A percentile compares a stretch with the other conserved stretches of the same genome.
These are phyloP conservation scores for Thymelicus lineola DNA, from an alignment of 2,888 invertebrate species.

Conservation along the genomic window DNA sequence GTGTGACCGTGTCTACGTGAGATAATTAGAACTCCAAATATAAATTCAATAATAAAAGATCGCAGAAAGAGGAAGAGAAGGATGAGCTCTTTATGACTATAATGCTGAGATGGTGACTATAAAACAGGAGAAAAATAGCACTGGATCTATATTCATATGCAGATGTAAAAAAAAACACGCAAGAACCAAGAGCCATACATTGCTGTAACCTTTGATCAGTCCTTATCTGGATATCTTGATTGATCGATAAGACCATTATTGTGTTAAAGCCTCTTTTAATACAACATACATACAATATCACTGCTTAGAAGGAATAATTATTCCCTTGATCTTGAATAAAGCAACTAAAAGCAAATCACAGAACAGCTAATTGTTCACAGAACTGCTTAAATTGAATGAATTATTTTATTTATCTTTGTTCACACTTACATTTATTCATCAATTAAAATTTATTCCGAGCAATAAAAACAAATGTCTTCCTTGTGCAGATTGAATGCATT, in stretches of 20 bases:
- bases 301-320: conserved; percentile 3
- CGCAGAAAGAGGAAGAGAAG: no score
- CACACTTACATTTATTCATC: not conserved
- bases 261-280: no score
- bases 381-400: not conserved
- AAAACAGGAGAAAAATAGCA: no score
- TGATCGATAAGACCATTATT: conserved; percentile 11
- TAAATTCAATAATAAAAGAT: no score
- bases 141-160: no score
- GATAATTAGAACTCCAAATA: no score
- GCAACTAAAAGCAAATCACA: not conserved
- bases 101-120: no score
- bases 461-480: conserved; percentile 1
- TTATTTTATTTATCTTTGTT: not conserved
- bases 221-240: not conserved
- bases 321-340: not conserved
- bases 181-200: not conserved
- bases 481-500: not conserved
- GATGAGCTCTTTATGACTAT: no score
- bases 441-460: not conserved
- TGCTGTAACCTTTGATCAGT: not conserved
- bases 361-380: no score
- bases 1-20: no score
- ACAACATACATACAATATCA: no score
- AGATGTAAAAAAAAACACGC: not conserved